Percentiles rank a stretch among this genome's conserved stretches.
phyloP scores from a whole-genome alignment of 1,140 invertebrate genomes.

The Rhynchophorus ferrugineus region DNA sequence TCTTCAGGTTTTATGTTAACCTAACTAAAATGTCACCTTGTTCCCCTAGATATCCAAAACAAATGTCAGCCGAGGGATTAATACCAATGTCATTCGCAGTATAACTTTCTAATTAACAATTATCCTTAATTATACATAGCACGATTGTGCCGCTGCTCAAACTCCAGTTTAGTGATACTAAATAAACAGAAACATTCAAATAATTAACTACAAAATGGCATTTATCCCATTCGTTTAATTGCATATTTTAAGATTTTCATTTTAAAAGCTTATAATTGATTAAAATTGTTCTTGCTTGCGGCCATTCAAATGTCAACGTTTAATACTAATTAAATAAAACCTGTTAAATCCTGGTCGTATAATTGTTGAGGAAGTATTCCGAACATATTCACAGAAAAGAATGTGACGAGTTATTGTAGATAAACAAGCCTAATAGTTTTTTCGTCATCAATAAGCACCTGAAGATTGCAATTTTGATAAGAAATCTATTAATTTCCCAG shows the following conservation, averaged over 20 bases:
- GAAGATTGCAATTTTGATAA: no score
- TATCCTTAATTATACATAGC: background rate
- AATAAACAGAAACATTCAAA: background rate
- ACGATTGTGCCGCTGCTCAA: no score
- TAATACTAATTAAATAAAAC: background rate
- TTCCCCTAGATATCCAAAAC: no score
- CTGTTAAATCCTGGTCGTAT: background rate
- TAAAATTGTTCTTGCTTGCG: background rate
- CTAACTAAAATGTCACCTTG: no score
- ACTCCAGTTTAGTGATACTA: background rate
- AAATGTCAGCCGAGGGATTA: no score
- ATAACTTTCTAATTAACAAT: background rate
- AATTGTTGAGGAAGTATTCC: background rate
- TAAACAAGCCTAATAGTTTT: background rate
- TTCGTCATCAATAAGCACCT: no score
- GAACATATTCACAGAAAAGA: background rate
- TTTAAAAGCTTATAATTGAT: background rate
- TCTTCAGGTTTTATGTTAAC: no score
- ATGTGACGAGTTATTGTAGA: background rate
- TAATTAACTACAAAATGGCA: background rate
- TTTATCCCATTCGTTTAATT: background rate
- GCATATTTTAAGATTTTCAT: background rate
- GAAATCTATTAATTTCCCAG: no score
- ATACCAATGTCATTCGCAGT: background rate
- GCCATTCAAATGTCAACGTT: background rate